Base-by-base conservation (phyloP, 92 coral and sea anemone species). In the Palythoa heliodiscus region DNA sequence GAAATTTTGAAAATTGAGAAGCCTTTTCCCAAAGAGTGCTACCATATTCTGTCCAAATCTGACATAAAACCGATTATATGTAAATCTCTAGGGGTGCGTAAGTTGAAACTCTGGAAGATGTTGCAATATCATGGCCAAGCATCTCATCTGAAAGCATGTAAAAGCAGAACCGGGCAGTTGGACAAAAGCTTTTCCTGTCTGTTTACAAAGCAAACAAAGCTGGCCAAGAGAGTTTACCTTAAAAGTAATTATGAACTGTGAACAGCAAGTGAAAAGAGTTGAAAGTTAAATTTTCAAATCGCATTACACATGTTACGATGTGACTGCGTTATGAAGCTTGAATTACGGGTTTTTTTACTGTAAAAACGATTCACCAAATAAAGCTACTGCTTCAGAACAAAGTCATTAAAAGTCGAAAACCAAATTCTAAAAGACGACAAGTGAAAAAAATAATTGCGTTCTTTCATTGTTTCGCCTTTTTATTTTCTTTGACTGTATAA, bases 151-250 rank as follows among this genome's bases (percentile, higher is more conserved):
- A 52, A 2, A 60, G 43, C 84, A 80, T 66, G 84, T 74, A 80
- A 80, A 5, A 80, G 23, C 84, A 80, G 74, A 80, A 43, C 84
- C 11, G 9, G 61, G 58, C 58, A 66, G 0, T 8, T 11, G 61
- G 61, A 64, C 84, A 66, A 80, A 80, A 70, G 52, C 61, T 48
- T 66, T 80, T n/a, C 14, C 63, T 43, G 55, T 39, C 9, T 80
- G 74, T 80, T 80, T 80, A 67, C 43, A 63, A 25, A 80, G 60
- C 84, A 80, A 80, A 80, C 84, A 64, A 52, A 80, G 22, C 55
- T 24, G 75, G 70, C 3, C 60, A 80, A 64, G 58, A 23, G 66
- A 43, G 74, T 80, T 80, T 80, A 80, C 84, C 70, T 53, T 20
- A 52, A 80, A 80, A 67, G 73, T 64, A 80, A 64, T 64, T 80